These are phyloP conservation scores for Chionoecetes opilio DNA, from an alignment of 1,140 invertebrate genomes.

Conservation along the genomic window DNA sequence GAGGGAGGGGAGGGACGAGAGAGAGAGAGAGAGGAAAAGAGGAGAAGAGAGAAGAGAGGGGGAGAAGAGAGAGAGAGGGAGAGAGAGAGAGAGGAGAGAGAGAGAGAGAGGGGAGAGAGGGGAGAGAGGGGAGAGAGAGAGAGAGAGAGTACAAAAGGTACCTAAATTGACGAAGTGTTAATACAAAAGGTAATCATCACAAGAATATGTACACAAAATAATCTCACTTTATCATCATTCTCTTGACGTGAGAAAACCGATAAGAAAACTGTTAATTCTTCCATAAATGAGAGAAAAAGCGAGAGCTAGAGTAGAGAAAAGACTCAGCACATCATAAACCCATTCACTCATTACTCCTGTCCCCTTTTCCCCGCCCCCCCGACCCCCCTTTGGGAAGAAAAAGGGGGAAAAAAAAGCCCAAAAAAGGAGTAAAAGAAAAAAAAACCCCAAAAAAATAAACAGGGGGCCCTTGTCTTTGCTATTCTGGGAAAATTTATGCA, in stretches of 20 bases:
- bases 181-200: background rate
- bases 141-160: no score
- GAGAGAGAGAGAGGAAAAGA: background rate
- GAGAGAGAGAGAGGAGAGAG: background rate
- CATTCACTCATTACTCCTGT: background rate
- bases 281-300: background rate
- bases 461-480: background rate
- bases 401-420: background rate
- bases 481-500: background rate
- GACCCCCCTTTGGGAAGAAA: background rate
- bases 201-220: background rate
- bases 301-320: background rate
- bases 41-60: background rate
- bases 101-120: no score
- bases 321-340: background rate
- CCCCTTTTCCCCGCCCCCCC: background rate
- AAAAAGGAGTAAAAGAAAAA: background rate
- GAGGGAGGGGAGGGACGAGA: no score
- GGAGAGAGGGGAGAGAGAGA: no score
- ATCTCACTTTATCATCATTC: conserved; percentile 29
- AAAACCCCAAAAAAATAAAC: background rate
- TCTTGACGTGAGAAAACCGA: background rate
- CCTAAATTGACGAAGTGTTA: background rate
- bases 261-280: background rate
- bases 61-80: background rate